Conservation (phyloP, 2,797 vertebrate species). For the Harpagifer antarcticus region DNA sequence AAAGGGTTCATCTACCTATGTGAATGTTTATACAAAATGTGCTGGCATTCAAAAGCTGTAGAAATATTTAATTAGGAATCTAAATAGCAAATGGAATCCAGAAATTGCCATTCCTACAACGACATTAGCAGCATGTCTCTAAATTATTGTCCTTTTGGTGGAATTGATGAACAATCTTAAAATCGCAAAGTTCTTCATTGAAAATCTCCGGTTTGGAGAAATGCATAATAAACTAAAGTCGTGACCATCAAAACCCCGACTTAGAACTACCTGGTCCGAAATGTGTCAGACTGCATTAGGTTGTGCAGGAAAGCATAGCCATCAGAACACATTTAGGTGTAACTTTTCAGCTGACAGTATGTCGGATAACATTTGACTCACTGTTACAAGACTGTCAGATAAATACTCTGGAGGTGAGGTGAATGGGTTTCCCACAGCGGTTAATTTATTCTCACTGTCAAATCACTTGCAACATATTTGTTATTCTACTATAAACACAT, state of each 20-base stretch:
- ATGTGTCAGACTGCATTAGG: conserved; percentile 7
- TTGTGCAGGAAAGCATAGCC: conserved; percentile 5
- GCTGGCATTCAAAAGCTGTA: not conserved
- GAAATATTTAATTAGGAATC: too few species aligned
- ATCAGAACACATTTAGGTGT: conserved; percentile 14
- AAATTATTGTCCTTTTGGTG: too few species aligned
- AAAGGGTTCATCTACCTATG: not conserved
- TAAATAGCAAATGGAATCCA: too few species aligned
- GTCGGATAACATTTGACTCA: conserved; percentile 15
- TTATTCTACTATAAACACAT: not conserved
- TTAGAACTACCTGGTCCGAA: not conserved
- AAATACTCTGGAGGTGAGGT: conserved; percentile 11
- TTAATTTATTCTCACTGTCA: not conserved
- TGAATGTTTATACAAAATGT: not conserved
- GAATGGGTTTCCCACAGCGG: conserved; percentile 4
- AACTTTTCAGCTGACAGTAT: conserved; percentile 4
- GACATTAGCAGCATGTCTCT: not conserved
- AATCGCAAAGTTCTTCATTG: not conserved
- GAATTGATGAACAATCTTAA: not conserved
- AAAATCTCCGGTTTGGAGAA: not conserved
- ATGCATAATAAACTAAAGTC: not conserved
- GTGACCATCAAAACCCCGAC: not conserved
- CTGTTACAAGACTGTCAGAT: conserved; percentile 24
- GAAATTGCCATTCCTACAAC: too few species aligned
- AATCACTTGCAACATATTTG: conserved; percentile 6